Percentiles rank a stretch among this genome's conserved stretches.
Conservation (phyloP, 2,797 vertebrate genomes). For the Danio albolineatus region DNA sequence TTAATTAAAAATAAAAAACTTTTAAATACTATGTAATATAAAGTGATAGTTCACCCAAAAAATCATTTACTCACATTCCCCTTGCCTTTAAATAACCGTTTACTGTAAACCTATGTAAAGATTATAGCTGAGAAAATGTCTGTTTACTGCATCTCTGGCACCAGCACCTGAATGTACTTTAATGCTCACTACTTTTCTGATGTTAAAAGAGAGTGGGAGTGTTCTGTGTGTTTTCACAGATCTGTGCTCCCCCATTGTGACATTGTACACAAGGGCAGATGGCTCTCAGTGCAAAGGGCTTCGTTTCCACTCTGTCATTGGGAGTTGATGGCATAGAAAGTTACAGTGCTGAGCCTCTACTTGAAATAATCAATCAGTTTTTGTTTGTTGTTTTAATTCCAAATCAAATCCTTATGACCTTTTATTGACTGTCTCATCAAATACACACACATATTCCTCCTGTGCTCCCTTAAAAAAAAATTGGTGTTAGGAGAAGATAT, state of each 20-base stretch:
- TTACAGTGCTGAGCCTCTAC: conserved; percentile 41
- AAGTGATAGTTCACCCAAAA: too few species aligned
- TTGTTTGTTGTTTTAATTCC: conserved; percentile 3
- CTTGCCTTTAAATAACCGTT: too few species aligned
- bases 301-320: conserved; percentile 58
- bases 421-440: conserved; percentile 18
- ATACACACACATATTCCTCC: neutral
- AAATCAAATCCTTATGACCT: conserved; percentile 1
- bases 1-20: too few species aligned
- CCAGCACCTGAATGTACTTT: neutral
- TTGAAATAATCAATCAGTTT: conserved; percentile 52
- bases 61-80: too few species aligned
- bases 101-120: too few species aligned
- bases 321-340: conserved; percentile 50
- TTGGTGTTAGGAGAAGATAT: conserved; percentile 35
- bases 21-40: too few species aligned
- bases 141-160: neutral
- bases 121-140: conserved; percentile 34
- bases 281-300: conserved; percentile 65
- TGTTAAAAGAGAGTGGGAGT: conserved; percentile 12
- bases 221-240: conserved; percentile 54
- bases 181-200: conserved; percentile 15
- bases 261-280: conserved; percentile 66
- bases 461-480: conserved; percentile 31
- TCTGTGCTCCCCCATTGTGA: conserved; percentile 58